Evolutionary conservation across 53 echinoderm and acorn worm species (phyloP).

Genomic region (Holothuria scabra): DNA sequence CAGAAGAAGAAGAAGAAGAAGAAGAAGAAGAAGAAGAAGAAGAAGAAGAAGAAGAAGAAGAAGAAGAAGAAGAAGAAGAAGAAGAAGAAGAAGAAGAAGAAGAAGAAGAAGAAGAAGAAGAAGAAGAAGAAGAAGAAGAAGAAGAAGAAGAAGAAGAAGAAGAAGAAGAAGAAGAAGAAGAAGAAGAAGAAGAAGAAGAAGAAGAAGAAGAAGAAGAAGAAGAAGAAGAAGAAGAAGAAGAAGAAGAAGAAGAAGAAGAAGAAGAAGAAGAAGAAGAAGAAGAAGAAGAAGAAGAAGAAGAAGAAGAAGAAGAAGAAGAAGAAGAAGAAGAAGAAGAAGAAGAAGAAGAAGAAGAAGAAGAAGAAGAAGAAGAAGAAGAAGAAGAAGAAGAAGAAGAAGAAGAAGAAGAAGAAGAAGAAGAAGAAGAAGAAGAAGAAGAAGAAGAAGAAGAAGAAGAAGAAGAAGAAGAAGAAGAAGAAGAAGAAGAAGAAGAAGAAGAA

Average conservation of each 20-base stretch:
- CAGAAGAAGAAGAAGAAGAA: not conserved
- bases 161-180: conserved; percentile 12
- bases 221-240: conserved; percentile 12
- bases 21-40: not conserved
- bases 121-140: conserved; percentile 12
- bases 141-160: conserved; percentile 12
- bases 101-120: conserved; percentile 12
- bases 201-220: conserved; percentile 12
- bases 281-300: conserved; percentile 12
- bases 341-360: conserved; percentile 12
- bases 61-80: not conserved
- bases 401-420: conserved; percentile 12
- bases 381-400: conserved; percentile 12
- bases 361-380: conserved; percentile 12
- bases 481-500: conserved; percentile 12
- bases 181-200: conserved; percentile 12
- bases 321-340: conserved; percentile 12
- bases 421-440: conserved; percentile 12
- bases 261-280: conserved; percentile 12
- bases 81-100: not conserved
- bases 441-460: conserved; percentile 12
- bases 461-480: conserved; percentile 12
- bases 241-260: conserved; percentile 12
- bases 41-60: not conserved
- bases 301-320: conserved; percentile 12